Evolutionary conservation across 2,113 vertebrate species (phyloP), one percentile per base, ranked within the genome.

Genomic region (Phalacrocorax carbo): DNA sequence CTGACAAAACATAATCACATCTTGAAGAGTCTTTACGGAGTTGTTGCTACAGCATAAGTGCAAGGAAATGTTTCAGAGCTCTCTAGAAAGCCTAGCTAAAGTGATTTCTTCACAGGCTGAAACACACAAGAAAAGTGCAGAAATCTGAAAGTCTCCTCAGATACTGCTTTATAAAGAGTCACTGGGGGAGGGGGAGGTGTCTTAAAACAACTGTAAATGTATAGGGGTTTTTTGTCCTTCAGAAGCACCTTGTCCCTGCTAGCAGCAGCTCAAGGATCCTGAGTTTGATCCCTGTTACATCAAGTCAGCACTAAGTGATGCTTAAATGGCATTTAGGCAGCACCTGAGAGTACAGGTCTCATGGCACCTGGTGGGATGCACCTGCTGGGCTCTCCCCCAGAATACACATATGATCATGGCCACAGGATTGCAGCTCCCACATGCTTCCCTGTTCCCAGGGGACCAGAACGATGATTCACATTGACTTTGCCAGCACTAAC

Each of bases 381-480:
- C n/a, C 62, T 81, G 40, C 29, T 27, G 42, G 32, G 34, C 15
- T 58, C 29, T 58, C 44, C 38, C 12, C 13, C 29, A 21, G 55
- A 15, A 84, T 25, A 64, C 23, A 23, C 1, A 1, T 0, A 1
- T n/a, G 36, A 40, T 29, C 72, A 18, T 3, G 34, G 55, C 32
- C 88, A 15, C 21, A 29, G 52, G 22, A 66, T 26, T 4, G 1
- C 0, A 0, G 25, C 2, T 82, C 52, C 62, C 3, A 0, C 13
- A 8, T 32, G 34, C 34, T 58, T 30, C 34, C 30, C 73, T 27
- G 21, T 36, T 62, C 55, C 48, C 54, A 78, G 32, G 38, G 42
- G 34, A 68, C 23, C 32, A 38, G 20, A 62, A 46, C 3, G 0
- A 54, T 40, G 36, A 46, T 19, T 23, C 23, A n/a, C 13, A 9